Percentiles rank a stretch among this genome's conserved stretches.
Evolutionary conservation across 2,113 vertebrate species (phyloP).

Genomic region (Sardina pilchardus): DNA sequence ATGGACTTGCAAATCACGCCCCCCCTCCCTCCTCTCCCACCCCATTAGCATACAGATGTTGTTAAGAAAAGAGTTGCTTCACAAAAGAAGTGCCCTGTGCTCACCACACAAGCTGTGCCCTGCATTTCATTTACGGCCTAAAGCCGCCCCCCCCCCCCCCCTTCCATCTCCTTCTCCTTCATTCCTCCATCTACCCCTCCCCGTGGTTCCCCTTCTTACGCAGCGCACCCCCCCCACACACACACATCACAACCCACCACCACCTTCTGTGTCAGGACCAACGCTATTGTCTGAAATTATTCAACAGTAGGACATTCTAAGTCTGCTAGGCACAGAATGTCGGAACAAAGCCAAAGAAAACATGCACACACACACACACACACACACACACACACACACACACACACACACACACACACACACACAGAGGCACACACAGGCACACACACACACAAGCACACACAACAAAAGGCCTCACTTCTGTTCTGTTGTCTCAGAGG

Average conservation of each 20-base stretch:
- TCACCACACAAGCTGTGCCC: constrained; percentile 54
- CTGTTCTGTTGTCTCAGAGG: constrained; percentile 63
- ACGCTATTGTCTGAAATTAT: constrained; percentile 44
- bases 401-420: constrained; percentile 45
- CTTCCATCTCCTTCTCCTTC: neutral
- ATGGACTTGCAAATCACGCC: constrained; percentile 55
- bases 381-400: constrained; percentile 47
- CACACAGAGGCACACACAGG: constrained; percentile 46
- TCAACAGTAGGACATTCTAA: constrained; percentile 49
- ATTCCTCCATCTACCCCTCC: neutral
- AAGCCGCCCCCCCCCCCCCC: neutral
- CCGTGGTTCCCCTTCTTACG: neutral
- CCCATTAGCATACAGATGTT: constrained; percentile 79
- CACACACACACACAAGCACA: constrained; percentile 44
- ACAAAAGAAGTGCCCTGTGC: constrained; percentile 62
- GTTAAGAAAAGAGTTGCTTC: constrained; percentile 64
- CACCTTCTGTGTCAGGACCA: constrained; percentile 27
- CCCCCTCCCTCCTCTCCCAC: constrained; percentile 44
- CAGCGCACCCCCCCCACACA: neutral
- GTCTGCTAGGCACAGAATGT: constrained; percentile 40
- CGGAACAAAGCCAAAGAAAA: constrained; percentile 50
- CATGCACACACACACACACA: constrained; percentile 46
- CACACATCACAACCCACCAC: too few relatives aligned
- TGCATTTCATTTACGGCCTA: constrained; percentile 58
- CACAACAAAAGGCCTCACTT: constrained; percentile 50